Evolutionary conservation across 2,888 invertebrate genomes (phyloP).

Genomic region (Scrobipalpa costella): DNA sequence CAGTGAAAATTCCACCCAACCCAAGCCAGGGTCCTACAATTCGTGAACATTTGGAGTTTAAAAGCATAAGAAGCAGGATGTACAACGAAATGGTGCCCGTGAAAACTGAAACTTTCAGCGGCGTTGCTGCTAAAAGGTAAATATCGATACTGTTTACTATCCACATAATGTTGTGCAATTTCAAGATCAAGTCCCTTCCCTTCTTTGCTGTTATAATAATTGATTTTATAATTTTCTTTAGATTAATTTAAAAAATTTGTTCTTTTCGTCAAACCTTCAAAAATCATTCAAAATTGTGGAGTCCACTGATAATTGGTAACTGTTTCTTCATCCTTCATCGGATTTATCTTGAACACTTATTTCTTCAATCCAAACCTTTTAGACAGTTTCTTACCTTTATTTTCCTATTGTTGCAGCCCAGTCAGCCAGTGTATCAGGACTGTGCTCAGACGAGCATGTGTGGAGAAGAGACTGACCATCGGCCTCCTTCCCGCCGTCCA

Average conservation of each 20-base stretch:
- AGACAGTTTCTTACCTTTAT: not conserved
- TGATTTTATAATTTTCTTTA: too few relatives aligned
- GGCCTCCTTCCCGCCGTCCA: slow-evolving; percentile 84
- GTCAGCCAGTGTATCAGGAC: slow-evolving; percentile 77
- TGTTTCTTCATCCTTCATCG: too few relatives aligned
- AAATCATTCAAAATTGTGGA: too few relatives aligned
- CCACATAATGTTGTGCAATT: slow-evolving; percentile 35
- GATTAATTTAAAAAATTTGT: too few relatives aligned
- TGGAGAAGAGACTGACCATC: slow-evolving; percentile 82
- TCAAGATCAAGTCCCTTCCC: not conserved
- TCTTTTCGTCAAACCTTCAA: too few relatives aligned
- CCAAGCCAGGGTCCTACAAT: slow-evolving; percentile 13
- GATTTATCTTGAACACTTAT: too few relatives aligned
- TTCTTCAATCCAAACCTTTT: not conserved
- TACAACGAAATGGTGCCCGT: slow-evolving; percentile 74
- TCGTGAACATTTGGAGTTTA: slow-evolving; percentile 43
- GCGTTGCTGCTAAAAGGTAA: slow-evolving; percentile 75
- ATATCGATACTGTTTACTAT: slow-evolving; percentile 31
- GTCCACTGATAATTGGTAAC: too few relatives aligned
- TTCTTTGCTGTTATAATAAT: too few relatives aligned
- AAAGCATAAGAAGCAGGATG: slow-evolving; percentile 54
- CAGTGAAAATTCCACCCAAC: slow-evolving; percentile 30
- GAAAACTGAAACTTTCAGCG: slow-evolving; percentile 73
- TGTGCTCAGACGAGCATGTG: slow-evolving; percentile 77
- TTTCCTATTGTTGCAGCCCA: slow-evolving; percentile 61